Evolutionary conservation across 2,113 vertebrate species (phyloP), one percentile per base, ranked within the genome.

Genomic region (Pseudorectes ferrugineus): DNA sequence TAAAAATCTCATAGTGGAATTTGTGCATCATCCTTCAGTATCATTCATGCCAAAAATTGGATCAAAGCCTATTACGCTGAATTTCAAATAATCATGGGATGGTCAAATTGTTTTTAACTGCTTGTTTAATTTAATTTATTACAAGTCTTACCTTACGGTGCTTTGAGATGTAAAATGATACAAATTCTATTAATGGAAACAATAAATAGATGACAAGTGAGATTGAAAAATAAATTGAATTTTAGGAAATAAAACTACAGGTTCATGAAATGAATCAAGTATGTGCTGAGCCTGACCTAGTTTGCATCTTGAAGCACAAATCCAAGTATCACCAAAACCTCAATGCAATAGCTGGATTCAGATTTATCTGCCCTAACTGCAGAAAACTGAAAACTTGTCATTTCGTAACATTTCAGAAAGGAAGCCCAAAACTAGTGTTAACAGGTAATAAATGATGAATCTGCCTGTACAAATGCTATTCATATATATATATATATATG

Each of bases 261-360:
- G 33, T 85, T 80, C 6, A 24, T 33, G 0, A 92, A 87, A 79
- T 62, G 0, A 46, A 49, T 25, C 24, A 63, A 84, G 14, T 52
- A 21, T 71, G 8, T 62, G 45, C 12, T 88, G n/a, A 71, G 13
- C 2, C 10, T 61, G 28, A 86, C 46, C 7, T 58, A 14, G 24
- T 26, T 82, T 86, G 25, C 59, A 14, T 54, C 25, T 88, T 67
- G 8, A 85, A 48, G 23, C 4, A 65, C 59, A 77, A 70, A 72
- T 43, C 13, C 54, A 85, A 29, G 7, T 65, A 62, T 52, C 10
- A 49, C 7, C 4, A 36, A 87, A 92, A 78, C 7, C 7, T 29
- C 35, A 38, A 3, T n/a, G 48, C 0, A 0, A 18, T 68, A 33
- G 35, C 12, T 75, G 8, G 5, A 68, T 71, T 59, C 28, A 55